Base-by-base conservation (phyloP, 2,797 vertebrate species). In the Leptatherina wallacei region DNA sequence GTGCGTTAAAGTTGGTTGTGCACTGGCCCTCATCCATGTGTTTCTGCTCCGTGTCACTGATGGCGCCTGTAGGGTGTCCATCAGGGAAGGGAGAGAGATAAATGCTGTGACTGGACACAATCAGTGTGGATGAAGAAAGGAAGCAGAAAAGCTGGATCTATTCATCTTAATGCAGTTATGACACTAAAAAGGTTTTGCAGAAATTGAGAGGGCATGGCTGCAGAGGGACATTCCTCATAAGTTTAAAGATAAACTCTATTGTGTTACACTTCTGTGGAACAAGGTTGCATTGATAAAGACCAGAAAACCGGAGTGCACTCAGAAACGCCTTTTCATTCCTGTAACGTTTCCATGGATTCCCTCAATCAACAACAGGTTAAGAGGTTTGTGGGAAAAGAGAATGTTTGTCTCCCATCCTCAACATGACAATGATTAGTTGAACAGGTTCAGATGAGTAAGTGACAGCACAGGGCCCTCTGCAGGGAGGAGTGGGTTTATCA, bases 311-410 rank as follows among this genome's bases (percentile, higher is more conserved):
- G 82, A 85, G 72, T 88, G 76, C 79, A 83, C 88, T 88, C 86
- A 75, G 74, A 60, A 85, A 88, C 33, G 78, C 81, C 85, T 81
- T 81, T 77, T 81, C 93, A 94, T 93, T 94, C 93, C 88, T 38
- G 36, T 71, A 61, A 54, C 61, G 89, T 95, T 93, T 81, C 94
- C 92, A 94, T 91, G 93, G 90, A 70, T 56, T 65, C 87, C 64
- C 52, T 88, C 90, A 91, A 91, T 93, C 88, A 86, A 91, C 91
- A 87, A 79, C 91, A 93, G 93, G 93, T 94, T 94, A 86, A 93
- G 89, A 91, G 91, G 92, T 93, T 94, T 92, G 91, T 93, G 91
- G 93, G 91, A 93, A 94, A 91, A 90, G 78, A 76, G 88, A 81
- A 80, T 63, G 58, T 89, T 92, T 89, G 87, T 93, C 83, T 91